Evolutionary conservation across 2,113 vertebrate species (phyloP).

Genomic region (Herpetotheres cachinnans): DNA sequence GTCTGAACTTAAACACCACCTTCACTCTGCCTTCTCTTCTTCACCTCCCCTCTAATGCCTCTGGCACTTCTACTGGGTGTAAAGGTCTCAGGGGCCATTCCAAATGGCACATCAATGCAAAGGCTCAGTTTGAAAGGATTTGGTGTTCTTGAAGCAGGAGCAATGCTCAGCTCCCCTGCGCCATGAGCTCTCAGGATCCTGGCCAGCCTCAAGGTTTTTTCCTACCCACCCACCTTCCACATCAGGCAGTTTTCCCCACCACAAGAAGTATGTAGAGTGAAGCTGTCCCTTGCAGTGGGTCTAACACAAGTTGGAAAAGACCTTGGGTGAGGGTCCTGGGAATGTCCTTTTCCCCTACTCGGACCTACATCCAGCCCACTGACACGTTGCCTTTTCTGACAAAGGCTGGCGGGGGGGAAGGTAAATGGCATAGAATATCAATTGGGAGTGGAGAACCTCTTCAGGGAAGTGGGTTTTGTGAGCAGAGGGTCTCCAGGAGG

Average conservation of each 20-base stretch:
- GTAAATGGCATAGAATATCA: not conserved
- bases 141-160: not conserved
- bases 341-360: not conserved
- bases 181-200: not conserved
- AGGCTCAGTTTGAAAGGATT: not conserved
- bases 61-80: not conserved
- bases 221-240: not conserved
- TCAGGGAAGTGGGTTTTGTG: not conserved
- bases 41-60: not conserved
- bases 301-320: not conserved
- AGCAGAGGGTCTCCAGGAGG: not conserved
- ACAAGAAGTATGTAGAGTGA: fast-evolving
- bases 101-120: not conserved
- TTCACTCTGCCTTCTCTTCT: not conserved
- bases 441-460: not conserved
- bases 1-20: not conserved
- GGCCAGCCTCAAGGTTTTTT: not conserved
- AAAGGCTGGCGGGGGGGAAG: too few relatives aligned
- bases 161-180: not conserved
- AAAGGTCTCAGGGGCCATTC: not conserved
- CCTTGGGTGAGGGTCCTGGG: not conserved
- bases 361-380: not conserved
- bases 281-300: not conserved
- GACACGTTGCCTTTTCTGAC: not conserved
- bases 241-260: not conserved